phyloP scores from a whole-genome alignment of 2,888 invertebrate genomes.

The Pristionchus arcanus region DNA sequence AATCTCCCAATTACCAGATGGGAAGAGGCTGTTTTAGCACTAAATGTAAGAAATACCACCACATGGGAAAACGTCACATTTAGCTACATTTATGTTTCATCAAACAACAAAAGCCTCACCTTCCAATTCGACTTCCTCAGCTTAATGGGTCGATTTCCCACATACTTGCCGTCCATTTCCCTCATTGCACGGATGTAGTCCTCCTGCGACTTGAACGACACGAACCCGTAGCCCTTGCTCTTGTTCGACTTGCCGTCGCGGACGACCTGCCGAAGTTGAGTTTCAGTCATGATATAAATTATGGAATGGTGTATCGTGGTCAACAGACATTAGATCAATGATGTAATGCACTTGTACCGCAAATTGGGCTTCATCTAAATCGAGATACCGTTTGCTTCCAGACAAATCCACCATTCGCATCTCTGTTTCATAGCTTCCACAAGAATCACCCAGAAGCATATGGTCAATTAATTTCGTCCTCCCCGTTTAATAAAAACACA shows the following conservation, averaged over 20 bases:
- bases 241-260: conserved; percentile 97
- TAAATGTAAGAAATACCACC: no score
- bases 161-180: conserved; percentile 99
- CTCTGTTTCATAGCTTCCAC: not conserved
- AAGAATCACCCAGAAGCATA: not conserved
- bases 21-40: not conserved
- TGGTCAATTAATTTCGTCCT: not conserved
- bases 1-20: no score
- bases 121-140: conserved; percentile 97
- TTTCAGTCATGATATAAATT: not conserved
- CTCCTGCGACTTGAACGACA: conserved; percentile 93
- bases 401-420: not conserved
- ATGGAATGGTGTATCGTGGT: no score
- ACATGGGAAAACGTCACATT: no score
- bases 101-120: conserved; percentile 81
- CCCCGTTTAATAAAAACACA: not conserved
- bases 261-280: conserved; percentile 84
- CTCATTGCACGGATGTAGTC: conserved; percentile 99
- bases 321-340: no score
- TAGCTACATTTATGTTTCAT: no score
- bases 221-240: conserved; percentile 98
- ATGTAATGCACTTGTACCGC: no score
- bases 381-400: no score
- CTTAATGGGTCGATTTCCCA: conserved; percentile 98
- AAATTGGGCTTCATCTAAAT: no score